Evolutionary conservation across 2,888 invertebrate species (phyloP).

Genomic region (Lasioglossum morio): DNA sequence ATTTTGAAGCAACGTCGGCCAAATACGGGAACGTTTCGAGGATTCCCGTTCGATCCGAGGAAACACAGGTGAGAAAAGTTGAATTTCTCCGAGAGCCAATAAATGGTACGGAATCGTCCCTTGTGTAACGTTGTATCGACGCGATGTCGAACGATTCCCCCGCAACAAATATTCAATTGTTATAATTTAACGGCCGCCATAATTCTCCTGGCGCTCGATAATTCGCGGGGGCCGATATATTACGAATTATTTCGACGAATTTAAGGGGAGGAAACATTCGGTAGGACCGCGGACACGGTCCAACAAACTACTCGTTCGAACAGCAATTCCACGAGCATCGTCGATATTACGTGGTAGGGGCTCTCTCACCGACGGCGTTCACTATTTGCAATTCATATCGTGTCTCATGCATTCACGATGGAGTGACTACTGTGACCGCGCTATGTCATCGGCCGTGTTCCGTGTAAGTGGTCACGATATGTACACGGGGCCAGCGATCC

Average conservation of each 20-base stretch:
- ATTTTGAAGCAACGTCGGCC: background rate
- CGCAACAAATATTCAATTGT: constrained; percentile 45
- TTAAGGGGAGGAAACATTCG: constrained; percentile 57
- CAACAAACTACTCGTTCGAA: constrained; percentile 72
- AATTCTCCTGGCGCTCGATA: constrained; percentile 47
- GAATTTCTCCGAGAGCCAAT: background rate
- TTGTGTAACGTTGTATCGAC: background rate
- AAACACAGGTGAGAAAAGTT: background rate
- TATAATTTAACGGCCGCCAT: constrained; percentile 39
- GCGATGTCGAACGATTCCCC: background rate
- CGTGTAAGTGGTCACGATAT: constrained; percentile 63
- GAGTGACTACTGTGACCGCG: constrained; percentile 70
- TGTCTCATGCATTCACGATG: constrained; percentile 75
- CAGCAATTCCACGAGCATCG: constrained; percentile 62
- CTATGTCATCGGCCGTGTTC: constrained; percentile 66
- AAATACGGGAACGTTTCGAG: constrained; percentile 6
- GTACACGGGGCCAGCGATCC: constrained; percentile 46
- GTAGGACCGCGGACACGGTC: constrained; percentile 55
- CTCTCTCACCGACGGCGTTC: constrained; percentile 47
- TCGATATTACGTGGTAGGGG: constrained; percentile 72
- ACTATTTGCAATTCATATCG: constrained; percentile 78
- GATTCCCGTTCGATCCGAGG: background rate
- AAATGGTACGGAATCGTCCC: background rate
- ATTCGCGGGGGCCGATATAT: constrained; percentile 35
- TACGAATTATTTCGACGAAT: constrained; percentile 54